Evolutionary conservation across 2,113 vertebrate species (phyloP).

Genomic region (Menidia beryllina): DNA sequence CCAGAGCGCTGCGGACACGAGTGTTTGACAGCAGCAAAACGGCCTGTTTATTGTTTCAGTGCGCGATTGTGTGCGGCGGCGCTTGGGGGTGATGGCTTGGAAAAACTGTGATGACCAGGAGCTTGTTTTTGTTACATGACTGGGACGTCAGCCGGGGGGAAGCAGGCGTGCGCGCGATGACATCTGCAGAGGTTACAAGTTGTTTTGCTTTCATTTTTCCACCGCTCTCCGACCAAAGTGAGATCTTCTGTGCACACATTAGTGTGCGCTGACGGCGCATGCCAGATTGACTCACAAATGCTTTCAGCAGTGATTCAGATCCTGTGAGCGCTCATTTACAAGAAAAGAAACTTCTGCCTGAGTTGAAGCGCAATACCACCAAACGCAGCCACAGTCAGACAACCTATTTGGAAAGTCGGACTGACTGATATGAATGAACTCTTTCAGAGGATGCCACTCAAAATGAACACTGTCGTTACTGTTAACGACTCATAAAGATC

Average conservation of each 20-base stretch:
- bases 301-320: background rate
- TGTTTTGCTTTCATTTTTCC: constrained; percentile 52
- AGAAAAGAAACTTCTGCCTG: background rate
- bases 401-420: background rate
- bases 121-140: constrained; percentile 64
- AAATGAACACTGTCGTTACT: background rate
- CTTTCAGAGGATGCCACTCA: background rate
- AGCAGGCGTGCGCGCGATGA: constrained; percentile 49
- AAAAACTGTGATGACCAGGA: constrained; percentile 64
- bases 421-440: background rate
- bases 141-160: constrained; percentile 41
- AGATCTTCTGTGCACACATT: constrained; percentile 18
- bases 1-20: constrained; percentile 43
- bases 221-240: constrained; percentile 35
- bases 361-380: background rate
- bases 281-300: constrained; percentile 25
- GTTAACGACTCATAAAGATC: background rate
- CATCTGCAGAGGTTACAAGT: constrained; percentile 46
- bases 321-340: too few relatives aligned
- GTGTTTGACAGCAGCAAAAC: constrained; percentile 58
- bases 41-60: constrained; percentile 66
- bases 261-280: constrained; percentile 38
- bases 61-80: constrained; percentile 49
- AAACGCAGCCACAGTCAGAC: too few relatives aligned
- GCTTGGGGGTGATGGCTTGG: constrained; percentile 62